phyloP scores from a whole-genome alignment of 2,888 invertebrate species.

The Eurois occulta region DNA sequence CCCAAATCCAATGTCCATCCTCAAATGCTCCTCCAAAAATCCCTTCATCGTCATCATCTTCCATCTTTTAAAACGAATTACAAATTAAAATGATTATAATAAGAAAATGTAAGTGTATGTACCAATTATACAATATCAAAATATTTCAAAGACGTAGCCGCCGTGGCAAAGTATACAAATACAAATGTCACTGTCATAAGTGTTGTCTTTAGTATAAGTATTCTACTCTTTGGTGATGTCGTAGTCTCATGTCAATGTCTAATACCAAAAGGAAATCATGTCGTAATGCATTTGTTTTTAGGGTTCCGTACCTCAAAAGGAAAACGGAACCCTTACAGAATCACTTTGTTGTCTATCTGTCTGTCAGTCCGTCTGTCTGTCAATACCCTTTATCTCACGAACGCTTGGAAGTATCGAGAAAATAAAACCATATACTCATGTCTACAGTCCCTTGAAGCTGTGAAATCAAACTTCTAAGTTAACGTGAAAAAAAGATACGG shows the following conservation, averaged over 20 bases:
- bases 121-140: constrained; percentile 6
- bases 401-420: too few relatives aligned
- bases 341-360: too few relatives aligned
- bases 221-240: not conserved
- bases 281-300: not conserved
- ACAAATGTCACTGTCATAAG: constrained; percentile 17
- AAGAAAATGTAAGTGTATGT: constrained; percentile 12
- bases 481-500: too few relatives aligned
- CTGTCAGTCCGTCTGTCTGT: too few relatives aligned
- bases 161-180: not conserved
- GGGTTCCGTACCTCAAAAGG: not conserved
- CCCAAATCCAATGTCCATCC: constrained; percentile 90
- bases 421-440: too few relatives aligned
- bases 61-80: constrained; percentile 71
- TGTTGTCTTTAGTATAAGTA: not conserved
- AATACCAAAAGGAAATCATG: not conserved
- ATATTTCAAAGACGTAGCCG: not conserved
- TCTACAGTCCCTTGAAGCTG: too few relatives aligned
- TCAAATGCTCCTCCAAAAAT: constrained; percentile 82
- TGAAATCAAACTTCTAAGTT: too few relatives aligned
- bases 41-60: constrained; percentile 85
- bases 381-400: too few relatives aligned
- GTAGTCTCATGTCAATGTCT: not conserved
- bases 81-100: constrained; percentile 27
- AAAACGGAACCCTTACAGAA: too few relatives aligned